Percentiles rank a stretch among this genome's conserved stretches.
Conservation (phyloP, 2,113 vertebrate species). For the Alexandromys fortis region DNA sequence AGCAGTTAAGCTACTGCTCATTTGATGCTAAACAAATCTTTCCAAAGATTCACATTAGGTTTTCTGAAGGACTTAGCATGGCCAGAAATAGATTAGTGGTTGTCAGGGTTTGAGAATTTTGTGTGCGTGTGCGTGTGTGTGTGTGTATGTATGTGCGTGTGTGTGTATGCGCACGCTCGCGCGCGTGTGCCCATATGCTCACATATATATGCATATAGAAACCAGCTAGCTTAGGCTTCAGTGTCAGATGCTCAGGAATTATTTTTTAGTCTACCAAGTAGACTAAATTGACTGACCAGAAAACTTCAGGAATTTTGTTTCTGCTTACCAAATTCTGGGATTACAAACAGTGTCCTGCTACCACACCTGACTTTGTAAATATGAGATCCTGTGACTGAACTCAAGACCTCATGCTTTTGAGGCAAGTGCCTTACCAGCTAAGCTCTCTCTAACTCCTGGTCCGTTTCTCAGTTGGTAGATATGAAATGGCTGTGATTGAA, state of each 20-base stretch:
- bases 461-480: neutral
- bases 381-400: no score
- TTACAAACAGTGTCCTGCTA: neutral
- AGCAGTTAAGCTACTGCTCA: neutral
- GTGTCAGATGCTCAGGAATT: neutral
- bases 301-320: neutral
- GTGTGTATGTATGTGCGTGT: neutral
- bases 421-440: neutral
- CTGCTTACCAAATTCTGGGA: neutral
- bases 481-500: neutral
- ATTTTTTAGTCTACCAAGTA: neutral
- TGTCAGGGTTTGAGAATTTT: neutral
- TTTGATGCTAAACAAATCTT: conserved; percentile 3
- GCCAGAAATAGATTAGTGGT: neutral
- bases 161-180: neutral
- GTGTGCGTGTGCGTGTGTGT: neutral
- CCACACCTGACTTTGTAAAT: neutral
- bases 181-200: neutral
- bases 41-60: neutral
- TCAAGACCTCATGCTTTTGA: neutral
- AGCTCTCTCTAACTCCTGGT: neutral
- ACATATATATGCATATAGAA: no score
- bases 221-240: neutral
- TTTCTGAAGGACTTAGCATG: neutral
- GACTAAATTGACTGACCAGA: neutral